A percentile compares a stretch with the other conserved stretches of the same genome.
Conservation (phyloP, 2,888 invertebrate genomes). For the Tanypteryx hageni region DNA sequence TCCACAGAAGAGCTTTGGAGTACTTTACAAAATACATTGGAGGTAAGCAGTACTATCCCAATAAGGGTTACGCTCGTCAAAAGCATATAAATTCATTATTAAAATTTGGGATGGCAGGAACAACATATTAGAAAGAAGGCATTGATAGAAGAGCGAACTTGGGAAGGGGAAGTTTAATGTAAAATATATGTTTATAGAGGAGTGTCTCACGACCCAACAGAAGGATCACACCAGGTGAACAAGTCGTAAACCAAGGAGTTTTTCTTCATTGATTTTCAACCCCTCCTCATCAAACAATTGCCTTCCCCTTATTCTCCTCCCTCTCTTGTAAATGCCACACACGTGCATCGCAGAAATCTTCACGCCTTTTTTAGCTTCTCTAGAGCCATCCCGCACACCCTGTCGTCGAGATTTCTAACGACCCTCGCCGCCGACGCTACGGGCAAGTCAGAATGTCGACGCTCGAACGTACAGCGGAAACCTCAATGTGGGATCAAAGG, state of each 20-base stretch:
- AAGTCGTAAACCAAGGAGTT: not conserved
- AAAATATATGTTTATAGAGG: too few relatives aligned
- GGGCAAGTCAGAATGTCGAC: not conserved
- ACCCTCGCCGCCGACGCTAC: not conserved
- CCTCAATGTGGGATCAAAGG: not conserved
- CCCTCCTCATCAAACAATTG: not conserved
- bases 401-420: not conserved
- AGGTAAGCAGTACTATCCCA: too few relatives aligned
- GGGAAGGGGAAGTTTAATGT: too few relatives aligned
- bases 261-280: not conserved
- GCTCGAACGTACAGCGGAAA: not conserved
- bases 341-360: not conserved
- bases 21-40: too few relatives aligned
- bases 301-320: not conserved
- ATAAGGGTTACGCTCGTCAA: too few relatives aligned
- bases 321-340: not conserved
- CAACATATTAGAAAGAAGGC: too few relatives aligned
- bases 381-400: not conserved
- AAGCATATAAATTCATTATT: too few relatives aligned
- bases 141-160: too few relatives aligned
- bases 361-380: not conserved
- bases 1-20: too few relatives aligned
- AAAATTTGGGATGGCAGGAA: too few relatives aligned
- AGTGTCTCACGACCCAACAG: too few relatives aligned
- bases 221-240: too few relatives aligned